phyloP scores from a whole-genome alignment of 2,113 vertebrate species.

The Nerophis lumbriciformis region DNA sequence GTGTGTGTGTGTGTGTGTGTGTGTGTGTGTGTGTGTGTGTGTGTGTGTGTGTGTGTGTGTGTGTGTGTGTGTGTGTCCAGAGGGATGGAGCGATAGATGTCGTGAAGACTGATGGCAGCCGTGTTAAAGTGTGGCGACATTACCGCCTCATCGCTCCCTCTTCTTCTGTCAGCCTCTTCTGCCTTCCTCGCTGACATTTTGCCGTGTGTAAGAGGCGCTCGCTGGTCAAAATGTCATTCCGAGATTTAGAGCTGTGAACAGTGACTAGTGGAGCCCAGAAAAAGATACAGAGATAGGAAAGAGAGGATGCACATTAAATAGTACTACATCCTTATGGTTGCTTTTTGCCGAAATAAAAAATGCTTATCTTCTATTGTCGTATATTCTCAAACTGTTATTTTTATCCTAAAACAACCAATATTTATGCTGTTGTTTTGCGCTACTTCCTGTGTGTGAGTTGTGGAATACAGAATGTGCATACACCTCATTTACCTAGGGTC shows the following conservation, averaged over 20 bases:
- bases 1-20: no score
- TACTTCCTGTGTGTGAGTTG: no score
- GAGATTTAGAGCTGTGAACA: constrained; percentile 64
- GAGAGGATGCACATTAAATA: constrained; percentile 35
- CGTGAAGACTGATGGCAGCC: constrained; percentile 59
- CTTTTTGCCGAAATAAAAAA: constrained; percentile 24
- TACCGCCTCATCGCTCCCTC: constrained; percentile 57
- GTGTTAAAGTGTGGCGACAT: constrained; percentile 68
- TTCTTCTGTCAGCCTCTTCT: constrained; percentile 60
- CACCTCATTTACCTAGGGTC: no score
- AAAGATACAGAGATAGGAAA: constrained; percentile 42
- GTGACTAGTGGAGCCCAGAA: constrained; percentile 44
- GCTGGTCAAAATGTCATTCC: constrained; percentile 60
- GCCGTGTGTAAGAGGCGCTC: constrained; percentile 53
- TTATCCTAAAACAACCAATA: no score
- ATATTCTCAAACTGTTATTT: not conserved
- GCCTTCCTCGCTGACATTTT: constrained; percentile 66
- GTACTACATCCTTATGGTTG: constrained; percentile 35
- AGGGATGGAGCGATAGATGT: constrained; percentile 57
- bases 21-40: no score
- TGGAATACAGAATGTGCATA: no score
- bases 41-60: constrained; percentile 7
- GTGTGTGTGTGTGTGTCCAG: constrained; percentile 25
- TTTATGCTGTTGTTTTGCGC: no score
- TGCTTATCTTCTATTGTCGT: constrained; percentile 5